Percentiles rank a stretch among this genome's conserved stretches.
phyloP scores from a whole-genome alignment of 2,888 invertebrate species.

The Doris montereyensis region DNA sequence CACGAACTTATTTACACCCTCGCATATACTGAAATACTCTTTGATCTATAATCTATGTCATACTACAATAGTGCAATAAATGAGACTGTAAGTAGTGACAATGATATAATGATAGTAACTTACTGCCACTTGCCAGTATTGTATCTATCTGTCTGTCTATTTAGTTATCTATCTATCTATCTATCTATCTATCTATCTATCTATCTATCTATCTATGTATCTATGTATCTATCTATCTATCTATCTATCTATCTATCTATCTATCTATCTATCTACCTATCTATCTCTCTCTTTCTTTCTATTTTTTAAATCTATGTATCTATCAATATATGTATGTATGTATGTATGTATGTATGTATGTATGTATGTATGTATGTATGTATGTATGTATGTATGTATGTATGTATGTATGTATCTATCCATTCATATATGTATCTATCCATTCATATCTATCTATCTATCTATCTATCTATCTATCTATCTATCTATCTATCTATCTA shows the following conservation, averaged over 20 bases:
- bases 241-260: not conserved
- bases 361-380: not conserved
- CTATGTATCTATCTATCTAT: not conserved
- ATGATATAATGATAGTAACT: too few relatives aligned
- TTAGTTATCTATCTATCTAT: not conserved
- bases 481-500: not conserved
- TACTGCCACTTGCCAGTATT: not conserved
- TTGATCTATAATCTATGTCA: too few relatives aligned
- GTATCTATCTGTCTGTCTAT: not conserved
- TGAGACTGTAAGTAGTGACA: too few relatives aligned
- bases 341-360: not conserved
- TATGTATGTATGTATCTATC: not conserved
- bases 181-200: not conserved
- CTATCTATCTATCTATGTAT: not conserved
- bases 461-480: not conserved
- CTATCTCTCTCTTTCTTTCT: not conserved
- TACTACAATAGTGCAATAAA: too few relatives aligned
- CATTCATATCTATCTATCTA: too few relatives aligned
- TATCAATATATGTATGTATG: not conserved
- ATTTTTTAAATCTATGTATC: not conserved
- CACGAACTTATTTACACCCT: too few relatives aligned
- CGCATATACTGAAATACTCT: too few relatives aligned
- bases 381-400: not conserved
- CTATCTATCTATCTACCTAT: not conserved
- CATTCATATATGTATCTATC: not conserved